phyloP scores from a whole-genome alignment of 2,888 invertebrate species.

The Tipula helvola region DNA sequence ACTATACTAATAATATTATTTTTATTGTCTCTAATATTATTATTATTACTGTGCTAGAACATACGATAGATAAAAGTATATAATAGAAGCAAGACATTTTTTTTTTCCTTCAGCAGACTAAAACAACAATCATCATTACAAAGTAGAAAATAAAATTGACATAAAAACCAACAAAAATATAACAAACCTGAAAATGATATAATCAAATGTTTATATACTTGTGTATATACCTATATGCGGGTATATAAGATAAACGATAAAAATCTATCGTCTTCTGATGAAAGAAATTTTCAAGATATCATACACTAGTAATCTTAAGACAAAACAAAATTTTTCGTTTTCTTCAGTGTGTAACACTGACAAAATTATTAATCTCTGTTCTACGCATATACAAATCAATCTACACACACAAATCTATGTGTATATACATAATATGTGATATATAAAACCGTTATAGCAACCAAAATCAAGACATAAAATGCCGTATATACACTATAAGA shows the following conservation, averaged over 20 bases:
- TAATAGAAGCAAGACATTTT: not conserved
- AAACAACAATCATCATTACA: not conserved
- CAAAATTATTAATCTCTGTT: not conserved
- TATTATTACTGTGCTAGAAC: not conserved
- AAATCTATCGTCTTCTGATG: slow-evolving; percentile 4
- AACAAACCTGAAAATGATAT: not conserved
- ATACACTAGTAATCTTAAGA: not conserved
- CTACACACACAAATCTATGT: not conserved
- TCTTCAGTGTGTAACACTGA: not conserved
- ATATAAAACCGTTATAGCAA: not conserved
- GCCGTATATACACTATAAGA: not conserved
- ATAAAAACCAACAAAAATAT: not conserved
- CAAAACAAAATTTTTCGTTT: not conserved
- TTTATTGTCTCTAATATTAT: not conserved
- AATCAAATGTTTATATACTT: not conserved
- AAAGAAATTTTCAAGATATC: not conserved
- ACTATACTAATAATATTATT: not conserved
- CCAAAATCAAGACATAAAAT: slow-evolving; percentile 4
- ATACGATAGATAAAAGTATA: not conserved
- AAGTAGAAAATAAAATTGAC: slow-evolving; percentile 4
- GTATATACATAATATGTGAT: not conserved
- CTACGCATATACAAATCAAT: slow-evolving; percentile 4
- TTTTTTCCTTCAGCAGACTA: not conserved
- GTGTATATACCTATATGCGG: not conserved
- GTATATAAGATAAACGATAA: not conserved